Percentiles rank a stretch among this genome's conserved stretches.
phyloP scores from a whole-genome alignment of 1,140 invertebrate genomes.

The Oryctes rhinoceros region DNA sequence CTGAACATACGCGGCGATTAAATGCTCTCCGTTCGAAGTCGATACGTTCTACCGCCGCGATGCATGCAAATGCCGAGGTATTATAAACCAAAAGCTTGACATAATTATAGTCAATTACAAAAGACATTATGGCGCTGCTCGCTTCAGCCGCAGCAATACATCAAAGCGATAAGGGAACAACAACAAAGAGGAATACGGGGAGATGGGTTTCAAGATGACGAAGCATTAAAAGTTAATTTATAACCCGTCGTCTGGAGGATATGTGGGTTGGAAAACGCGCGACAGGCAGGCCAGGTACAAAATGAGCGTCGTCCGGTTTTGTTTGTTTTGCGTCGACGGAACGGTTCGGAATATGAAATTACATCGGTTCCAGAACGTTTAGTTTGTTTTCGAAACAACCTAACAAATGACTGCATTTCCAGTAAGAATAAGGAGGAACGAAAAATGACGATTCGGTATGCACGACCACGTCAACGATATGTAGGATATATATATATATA shows the following conservation, averaged over 20 bases:
- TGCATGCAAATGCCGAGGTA: neutral
- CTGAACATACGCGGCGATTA: no score
- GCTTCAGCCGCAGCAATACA: neutral
- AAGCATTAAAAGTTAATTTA: conserved; percentile 35
- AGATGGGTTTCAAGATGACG: conserved; percentile 34
- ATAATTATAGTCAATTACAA: conserved; percentile 36
- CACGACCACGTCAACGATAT: no score
- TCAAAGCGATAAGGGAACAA: conserved; percentile 27
- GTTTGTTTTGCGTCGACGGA: conserved; percentile 21
- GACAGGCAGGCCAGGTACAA: conserved; percentile 17
- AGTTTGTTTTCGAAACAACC: conserved; percentile 25
- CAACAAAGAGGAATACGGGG: conserved; percentile 29
- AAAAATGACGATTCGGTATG: no score
- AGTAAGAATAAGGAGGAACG: neutral
- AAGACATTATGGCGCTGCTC: conserved; percentile 18
- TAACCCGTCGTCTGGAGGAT: neutral
- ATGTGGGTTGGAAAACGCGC: conserved; percentile 18
- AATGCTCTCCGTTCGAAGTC: no score
- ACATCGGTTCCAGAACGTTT: conserved; percentile 7
- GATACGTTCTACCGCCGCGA: neutral
- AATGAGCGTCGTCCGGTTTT: conserved; percentile 4
- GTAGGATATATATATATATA: no score
- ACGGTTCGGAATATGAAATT: conserved; percentile 33
- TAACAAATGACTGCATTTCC: neutral
- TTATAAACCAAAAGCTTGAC: conserved; percentile 15